Conservation (phyloP, 2,888 invertebrate genomes). For the Perizoma flavofasciatum region DNA sequence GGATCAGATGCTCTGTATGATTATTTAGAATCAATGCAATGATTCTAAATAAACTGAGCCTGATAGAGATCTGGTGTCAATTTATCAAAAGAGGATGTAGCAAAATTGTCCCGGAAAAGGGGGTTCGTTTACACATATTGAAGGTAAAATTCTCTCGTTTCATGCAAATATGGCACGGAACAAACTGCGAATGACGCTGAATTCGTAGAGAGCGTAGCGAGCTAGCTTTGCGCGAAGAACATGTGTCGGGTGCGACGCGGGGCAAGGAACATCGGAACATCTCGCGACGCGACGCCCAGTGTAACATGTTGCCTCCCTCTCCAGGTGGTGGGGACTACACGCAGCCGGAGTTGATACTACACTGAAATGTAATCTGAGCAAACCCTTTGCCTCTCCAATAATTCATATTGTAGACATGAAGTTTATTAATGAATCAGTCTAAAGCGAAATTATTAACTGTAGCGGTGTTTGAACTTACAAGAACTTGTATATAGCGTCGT, state of each 20-base stretch:
- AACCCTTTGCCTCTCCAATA: no score
- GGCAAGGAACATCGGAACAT: conserved; percentile 37
- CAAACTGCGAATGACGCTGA: conserved; percentile 68
- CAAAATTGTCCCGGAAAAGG: conserved; percentile 41
- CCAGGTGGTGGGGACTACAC: conserved; percentile 16
- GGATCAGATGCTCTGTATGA: no score
- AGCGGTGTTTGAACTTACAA: no score
- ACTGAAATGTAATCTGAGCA: neutral
- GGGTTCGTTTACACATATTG: conserved; percentile 55
- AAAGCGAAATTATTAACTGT: no score
- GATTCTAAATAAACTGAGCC: neutral
- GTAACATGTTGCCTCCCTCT: conserved; percentile 70
- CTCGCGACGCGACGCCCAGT: conserved; percentile 59
- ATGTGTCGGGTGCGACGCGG: conserved; percentile 58
- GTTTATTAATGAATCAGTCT: no score
- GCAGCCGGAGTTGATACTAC: conserved; percentile 3
- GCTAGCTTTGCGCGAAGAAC: conserved; percentile 67
- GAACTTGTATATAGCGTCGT: no score
- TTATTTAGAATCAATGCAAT: neutral
- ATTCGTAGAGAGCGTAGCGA: conserved; percentile 62
- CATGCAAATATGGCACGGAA: conserved; percentile 73
- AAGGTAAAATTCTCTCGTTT: conserved; percentile 63
- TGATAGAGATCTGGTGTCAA: conserved; percentile 5
- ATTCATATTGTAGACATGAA: no score
- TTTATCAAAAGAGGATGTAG: conserved; percentile 25